These are phyloP conservation scores for Hypolimnas misippus DNA, from an alignment of 2,888 invertebrate species.

Conservation along the genomic window DNA sequence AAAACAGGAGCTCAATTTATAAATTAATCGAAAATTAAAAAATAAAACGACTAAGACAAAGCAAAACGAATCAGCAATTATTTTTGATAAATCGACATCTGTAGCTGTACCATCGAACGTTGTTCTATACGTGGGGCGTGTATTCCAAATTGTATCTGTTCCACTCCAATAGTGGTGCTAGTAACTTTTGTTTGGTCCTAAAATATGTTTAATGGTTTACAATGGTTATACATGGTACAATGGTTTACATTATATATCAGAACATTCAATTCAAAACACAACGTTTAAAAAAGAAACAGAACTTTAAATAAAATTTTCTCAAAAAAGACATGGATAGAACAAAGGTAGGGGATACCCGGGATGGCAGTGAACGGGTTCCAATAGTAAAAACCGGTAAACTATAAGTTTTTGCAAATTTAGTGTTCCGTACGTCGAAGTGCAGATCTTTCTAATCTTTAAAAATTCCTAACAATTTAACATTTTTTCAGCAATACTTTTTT, in stretches of 20 bases:
- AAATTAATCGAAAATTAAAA: no score
- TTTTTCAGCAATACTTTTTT: no score
- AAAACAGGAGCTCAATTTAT: no score
- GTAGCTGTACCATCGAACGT: neutral
- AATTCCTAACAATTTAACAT: no score
- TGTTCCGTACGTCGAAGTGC: neutral
- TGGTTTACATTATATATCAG: no score
- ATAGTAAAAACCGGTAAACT: neutral
- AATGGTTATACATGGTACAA: no score
- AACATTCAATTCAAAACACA: no score
- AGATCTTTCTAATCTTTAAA: no score
- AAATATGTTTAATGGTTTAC: slow-evolving; percentile 24
- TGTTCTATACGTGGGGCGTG: neutral
- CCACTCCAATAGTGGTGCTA: slow-evolving; percentile 7
- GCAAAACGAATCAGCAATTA: no score
- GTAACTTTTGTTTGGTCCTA: slow-evolving; percentile 17
- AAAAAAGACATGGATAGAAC: neutral
- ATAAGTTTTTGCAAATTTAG: neutral
- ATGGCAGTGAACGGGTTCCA: neutral
- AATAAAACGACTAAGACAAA: no score
- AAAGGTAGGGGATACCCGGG: neutral
- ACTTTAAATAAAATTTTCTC: neutral
- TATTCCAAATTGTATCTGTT: slow-evolving; percentile 7
- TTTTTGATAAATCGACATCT: no score
- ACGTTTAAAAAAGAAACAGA: no score